Evolutionary conservation across 2,113 vertebrate species (phyloP).

Genomic region (Chaetura pelagica): DNA sequence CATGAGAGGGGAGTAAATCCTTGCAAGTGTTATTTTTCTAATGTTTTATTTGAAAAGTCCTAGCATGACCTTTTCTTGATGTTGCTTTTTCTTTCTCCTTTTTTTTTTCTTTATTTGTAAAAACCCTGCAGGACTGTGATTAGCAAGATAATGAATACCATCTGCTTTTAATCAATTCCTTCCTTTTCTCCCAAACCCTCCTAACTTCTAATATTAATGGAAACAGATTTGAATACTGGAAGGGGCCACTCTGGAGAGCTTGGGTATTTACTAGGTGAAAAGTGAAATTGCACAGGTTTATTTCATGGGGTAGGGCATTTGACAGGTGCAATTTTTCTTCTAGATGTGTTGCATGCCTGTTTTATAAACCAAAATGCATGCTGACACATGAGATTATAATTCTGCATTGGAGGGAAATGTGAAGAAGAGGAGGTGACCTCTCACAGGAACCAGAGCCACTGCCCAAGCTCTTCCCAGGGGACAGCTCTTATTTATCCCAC

Average conservation of each 20-base stretch:
- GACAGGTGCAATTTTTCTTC: constrained; percentile 85
- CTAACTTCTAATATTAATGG: constrained; percentile 82
- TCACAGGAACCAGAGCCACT: background rate
- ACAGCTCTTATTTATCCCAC: background rate
- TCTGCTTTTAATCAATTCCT: constrained; percentile 83
- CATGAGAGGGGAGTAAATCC: constrained; percentile 47
- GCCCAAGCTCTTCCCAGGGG: background rate
- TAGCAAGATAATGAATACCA: constrained; percentile 81
- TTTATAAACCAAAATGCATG: constrained; percentile 77
- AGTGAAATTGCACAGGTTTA: constrained; percentile 81
- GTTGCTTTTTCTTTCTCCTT: constrained; percentile 55
- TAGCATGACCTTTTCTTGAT: constrained; percentile 70
- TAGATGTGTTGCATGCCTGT: constrained; percentile 75
- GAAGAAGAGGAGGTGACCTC: background rate
- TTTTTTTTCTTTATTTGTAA: constrained; percentile 46
- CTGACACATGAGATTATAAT: constrained; percentile 67
- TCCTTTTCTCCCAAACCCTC: constrained; percentile 80
- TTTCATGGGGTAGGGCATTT: constrained; percentile 76
- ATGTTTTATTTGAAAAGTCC: constrained; percentile 74
- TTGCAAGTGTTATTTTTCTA: constrained; percentile 62
- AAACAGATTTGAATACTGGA: constrained; percentile 81
- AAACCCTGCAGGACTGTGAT: constrained; percentile 74
- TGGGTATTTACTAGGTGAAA: constrained; percentile 85
- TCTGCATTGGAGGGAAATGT: constrained; percentile 47
- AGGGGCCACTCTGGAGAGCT: constrained; percentile 77